Base-by-base conservation (phyloP, 2,888 invertebrate species). In the Cryptophagus acutangulus region DNA sequence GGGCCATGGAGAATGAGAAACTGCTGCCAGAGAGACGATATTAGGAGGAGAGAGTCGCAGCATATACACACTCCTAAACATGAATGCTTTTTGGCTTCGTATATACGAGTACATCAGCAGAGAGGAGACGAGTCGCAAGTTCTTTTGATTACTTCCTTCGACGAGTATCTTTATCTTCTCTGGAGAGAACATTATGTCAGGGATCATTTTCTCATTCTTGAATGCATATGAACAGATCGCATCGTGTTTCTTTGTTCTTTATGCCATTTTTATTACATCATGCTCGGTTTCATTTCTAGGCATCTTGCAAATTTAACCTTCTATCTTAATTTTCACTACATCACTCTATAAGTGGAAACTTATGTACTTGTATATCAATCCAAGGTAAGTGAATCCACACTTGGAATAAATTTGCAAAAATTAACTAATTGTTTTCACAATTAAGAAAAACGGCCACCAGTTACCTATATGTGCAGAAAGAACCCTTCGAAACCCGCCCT, bases 1-100 rank as follows among this genome's bases (percentile, higher is more conserved):
- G 57, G 54, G 54, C 49, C 25, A 34, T 13, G 41, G 46, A 52
- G 53, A 57, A 59, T 56, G 58, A 55, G 57, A 58, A 58, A 58
- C 54, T 57, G 57, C 49, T 47, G 35, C 33, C 33, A 40, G 45
- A n/a, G n/a, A n/a, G n/a, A n/a, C n/a, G 42, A 31, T 31, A 31
- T 31, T 31, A 16, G 15, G 9, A 31, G n/a, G n/a, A 15, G 8
- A 31, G 16, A 8, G n/a, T 15, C 4, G 16, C 13, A 14, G 31
- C 31, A 31, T 16, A 28, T 28, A 28, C 10, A 31, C 31, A 26
- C 26, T 26, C 26, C 3, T 12, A 26, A 26, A 26, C 12, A 26
- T 26, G 26, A 26, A 26, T 26, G 12, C 26, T 26, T 13, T 26
- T 26, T 29, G 29, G 6, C 8, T 29, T 8, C 10, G n/a, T 29